phyloP scores from a whole-genome alignment of 2,888 invertebrate species.

The Archips crataeganus region DNA sequence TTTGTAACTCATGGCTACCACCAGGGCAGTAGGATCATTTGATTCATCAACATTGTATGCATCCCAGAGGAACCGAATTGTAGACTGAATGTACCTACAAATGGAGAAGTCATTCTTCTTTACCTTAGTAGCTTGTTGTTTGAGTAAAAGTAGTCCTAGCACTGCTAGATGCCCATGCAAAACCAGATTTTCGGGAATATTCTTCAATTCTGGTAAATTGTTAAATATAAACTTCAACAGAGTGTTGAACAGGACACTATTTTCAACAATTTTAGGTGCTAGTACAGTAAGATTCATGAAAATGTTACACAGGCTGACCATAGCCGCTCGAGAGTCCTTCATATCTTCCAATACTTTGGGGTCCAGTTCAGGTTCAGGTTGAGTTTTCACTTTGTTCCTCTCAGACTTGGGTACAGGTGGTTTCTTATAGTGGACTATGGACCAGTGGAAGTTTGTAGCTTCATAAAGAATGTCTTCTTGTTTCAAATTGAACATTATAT shows the following conservation, averaged over 20 bases:
- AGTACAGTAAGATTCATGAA: slow-evolving; percentile 97
- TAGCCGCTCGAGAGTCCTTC: slow-evolving; percentile 93
- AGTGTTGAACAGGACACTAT: slow-evolving; percentile 91
- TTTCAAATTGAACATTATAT: slow-evolving; percentile 91
- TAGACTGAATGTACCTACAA: slow-evolving; percentile 94
- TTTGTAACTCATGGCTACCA: slow-evolving; percentile 94
- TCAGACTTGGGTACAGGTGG: slow-evolving; percentile 93
- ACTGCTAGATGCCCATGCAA: slow-evolving; percentile 94
- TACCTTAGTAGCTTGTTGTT: slow-evolving; percentile 93
- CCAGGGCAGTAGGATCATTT: slow-evolving; percentile 92
- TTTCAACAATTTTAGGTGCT: slow-evolving; percentile 93
- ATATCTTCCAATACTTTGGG: slow-evolving; percentile 92
- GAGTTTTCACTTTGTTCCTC: slow-evolving; percentile 90
- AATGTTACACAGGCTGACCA: slow-evolving; percentile 95
- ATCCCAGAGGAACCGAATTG: slow-evolving; percentile 96
- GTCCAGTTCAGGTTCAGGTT: slow-evolving; percentile 91
- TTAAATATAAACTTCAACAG: slow-evolving; percentile 94
- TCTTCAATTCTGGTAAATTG: slow-evolving; percentile 93
- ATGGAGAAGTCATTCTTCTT: slow-evolving; percentile 96
- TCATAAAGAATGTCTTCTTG: slow-evolving; percentile 93
- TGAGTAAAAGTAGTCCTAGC: slow-evolving; percentile 92
- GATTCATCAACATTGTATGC: slow-evolving; percentile 96
- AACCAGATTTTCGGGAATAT: slow-evolving; percentile 93
- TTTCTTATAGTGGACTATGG: slow-evolving; percentile 93
- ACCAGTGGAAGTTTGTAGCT: slow-evolving; percentile 93